Conservation (phyloP, 1,140 invertebrate species). For the Drosophila leontia region DNA sequence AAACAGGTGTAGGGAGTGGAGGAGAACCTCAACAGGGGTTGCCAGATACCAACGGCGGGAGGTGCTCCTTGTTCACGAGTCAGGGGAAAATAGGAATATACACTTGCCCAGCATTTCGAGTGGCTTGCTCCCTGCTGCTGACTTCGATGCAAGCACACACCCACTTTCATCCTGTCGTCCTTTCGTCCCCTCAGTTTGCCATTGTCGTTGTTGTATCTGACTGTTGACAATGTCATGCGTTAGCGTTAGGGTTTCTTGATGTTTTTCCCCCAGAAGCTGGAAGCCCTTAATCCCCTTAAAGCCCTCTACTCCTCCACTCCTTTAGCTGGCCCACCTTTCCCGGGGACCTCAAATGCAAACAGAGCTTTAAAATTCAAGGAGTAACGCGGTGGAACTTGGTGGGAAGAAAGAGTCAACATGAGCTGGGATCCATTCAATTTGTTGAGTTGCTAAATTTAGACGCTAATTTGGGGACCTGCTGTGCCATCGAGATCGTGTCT, state of each 20-base stretch:
- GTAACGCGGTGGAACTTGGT: background rate
- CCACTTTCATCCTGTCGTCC: background rate
- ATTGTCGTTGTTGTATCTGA: conserved; percentile 41
- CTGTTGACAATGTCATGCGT: conserved; percentile 54
- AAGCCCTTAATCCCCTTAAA: conserved; percentile 40
- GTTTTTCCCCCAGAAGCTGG: conserved; percentile 24
- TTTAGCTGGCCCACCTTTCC: background rate
- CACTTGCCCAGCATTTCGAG: conserved; percentile 29
- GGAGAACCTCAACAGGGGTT: background rate
- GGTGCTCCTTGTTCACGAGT: background rate
- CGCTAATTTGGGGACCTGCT: conserved; percentile 77
- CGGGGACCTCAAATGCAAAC: conserved; percentile 24
- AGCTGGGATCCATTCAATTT: conserved; percentile 54
- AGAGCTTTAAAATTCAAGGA: conserved; percentile 42
- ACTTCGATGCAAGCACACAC: background rate
- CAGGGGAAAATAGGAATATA: conserved; percentile 19
- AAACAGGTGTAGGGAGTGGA: background rate
- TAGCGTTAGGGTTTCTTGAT: conserved; percentile 53
- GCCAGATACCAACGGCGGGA: background rate
- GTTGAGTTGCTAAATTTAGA: conserved; percentile 76
- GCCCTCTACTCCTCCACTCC: background rate
- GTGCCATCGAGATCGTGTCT: conserved; percentile 52
- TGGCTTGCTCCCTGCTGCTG: conserved; percentile 27
- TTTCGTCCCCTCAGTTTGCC: background rate
- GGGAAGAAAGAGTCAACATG: background rate